Base-by-base conservation (phyloP, 2,113 vertebrate species). In the Erythrocercus mccallii region DNA sequence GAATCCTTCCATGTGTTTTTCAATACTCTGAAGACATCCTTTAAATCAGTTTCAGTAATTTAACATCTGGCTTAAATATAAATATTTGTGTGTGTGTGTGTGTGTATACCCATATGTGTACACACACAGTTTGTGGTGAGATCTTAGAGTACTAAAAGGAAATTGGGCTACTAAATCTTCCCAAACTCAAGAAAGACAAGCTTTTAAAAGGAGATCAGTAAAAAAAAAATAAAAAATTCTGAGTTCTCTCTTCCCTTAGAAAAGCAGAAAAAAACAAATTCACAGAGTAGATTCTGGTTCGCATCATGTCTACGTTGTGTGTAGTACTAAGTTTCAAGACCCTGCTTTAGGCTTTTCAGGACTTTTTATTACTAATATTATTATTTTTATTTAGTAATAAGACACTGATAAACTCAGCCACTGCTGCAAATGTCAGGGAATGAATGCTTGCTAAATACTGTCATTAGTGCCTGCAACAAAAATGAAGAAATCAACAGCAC, bases 391-490 rank as follows among this genome's bases (percentile, higher is more conserved):
- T 92, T 79, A 47, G 86, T 48, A 15, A 69, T 48, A 37, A 44
- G n/a, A 30, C 44, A 60, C 11, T 72, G 72, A 92, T 50, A 79
- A 88, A 85, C 45, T 56, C 58, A 57, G 30, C 7, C 54, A 81
- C 66, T 91, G 57, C 64, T 90, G 68, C n/a, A 66, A 61, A 78
- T 74, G 35, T 62, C 28, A 70, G 30, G 62, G 79, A 88, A 88
- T 44, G 56, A 56, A 25, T 76, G 30, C 48, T 80, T 90, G 81
- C 85, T 88, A 84, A 88, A 74, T 13, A 56, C 50, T 61, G 24
- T 56, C 79, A 95, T 95, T 45, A 69, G 45, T 85, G 93, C 80
- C 69, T 94, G 62, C 48, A 64, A 82, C 48, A 81, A 93, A 94
- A 90, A 18, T 22, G 37, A 95, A 94, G 50, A 92, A 92, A 94